Evolutionary conservation across 1,140 invertebrate species (phyloP).

Genomic region (Zophobas atratus): DNA sequence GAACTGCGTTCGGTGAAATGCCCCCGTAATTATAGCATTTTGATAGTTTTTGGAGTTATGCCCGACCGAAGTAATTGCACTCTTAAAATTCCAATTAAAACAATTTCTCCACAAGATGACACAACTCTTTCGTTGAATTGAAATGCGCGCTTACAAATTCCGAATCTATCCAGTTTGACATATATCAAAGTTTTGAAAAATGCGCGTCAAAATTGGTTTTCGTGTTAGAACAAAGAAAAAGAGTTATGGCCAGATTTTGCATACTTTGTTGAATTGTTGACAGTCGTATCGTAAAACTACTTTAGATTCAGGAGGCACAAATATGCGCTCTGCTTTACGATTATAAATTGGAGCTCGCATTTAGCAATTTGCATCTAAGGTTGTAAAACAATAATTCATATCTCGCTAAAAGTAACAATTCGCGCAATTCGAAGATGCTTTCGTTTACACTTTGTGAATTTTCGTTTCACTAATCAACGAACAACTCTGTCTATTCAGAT

Average conservation of each 20-base stretch:
- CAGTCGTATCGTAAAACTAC: conserved; percentile 49
- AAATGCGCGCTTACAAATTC: neutral
- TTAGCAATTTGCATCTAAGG: conserved; percentile 51
- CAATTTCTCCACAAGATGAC: conserved; percentile 3
- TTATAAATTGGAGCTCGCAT: conserved; percentile 51
- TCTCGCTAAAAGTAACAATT: conserved; percentile 47
- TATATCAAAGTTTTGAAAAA: conserved; percentile 36
- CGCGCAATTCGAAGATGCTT: conserved; percentile 21
- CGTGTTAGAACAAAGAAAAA: conserved; percentile 21
- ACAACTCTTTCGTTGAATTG: conserved; percentile 11
- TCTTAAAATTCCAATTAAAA: conserved; percentile 30
- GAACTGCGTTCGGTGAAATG: conserved; percentile 30
- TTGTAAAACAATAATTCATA: conserved; percentile 52
- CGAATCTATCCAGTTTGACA: conserved; percentile 6
- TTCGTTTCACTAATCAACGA: conserved; percentile 24
- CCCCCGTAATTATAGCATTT: conserved; percentile 26
- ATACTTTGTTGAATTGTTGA: conserved; percentile 44
- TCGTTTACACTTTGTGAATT: conserved; percentile 18
- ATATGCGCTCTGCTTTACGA: conserved; percentile 40
- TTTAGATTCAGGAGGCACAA: conserved; percentile 49
- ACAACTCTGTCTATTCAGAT: conserved; percentile 21
- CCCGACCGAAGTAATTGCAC: conserved; percentile 10
- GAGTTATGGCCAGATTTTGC: conserved; percentile 35
- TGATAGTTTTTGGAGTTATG: conserved; percentile 26
- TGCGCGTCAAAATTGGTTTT: conserved; percentile 34